Evolutionary conservation across 2,797 vertebrate species (phyloP).

Genomic region (Crocodylus rhombifer): DNA sequence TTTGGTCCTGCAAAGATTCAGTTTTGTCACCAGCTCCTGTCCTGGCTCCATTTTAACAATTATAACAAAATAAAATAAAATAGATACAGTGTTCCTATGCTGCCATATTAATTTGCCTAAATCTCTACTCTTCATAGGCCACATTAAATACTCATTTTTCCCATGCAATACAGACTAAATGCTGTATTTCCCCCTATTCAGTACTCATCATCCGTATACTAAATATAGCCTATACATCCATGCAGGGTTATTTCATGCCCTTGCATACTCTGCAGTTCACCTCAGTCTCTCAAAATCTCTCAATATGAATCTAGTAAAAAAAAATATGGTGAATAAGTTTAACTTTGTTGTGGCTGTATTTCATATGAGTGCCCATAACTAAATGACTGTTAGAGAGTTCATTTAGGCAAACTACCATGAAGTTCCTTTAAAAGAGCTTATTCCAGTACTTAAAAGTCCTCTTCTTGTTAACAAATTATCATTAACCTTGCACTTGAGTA

Average conservation of each 20-base stretch:
- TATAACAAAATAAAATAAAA: neutral
- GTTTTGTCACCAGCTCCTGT: too few relatives aligned
- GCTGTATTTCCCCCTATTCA: too few relatives aligned
- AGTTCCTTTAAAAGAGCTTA: neutral
- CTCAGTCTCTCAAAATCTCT: neutral
- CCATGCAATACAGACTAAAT: neutral
- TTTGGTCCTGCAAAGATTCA: too few relatives aligned
- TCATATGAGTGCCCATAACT: neutral
- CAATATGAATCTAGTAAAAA: neutral
- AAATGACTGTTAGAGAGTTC: neutral
- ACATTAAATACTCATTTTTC: neutral
- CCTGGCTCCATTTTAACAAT: too few relatives aligned
- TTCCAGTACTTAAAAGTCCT: neutral
- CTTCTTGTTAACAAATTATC: neutral
- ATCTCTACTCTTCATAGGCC: neutral
- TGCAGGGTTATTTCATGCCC: too few relatives aligned
- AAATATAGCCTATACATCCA: too few relatives aligned
- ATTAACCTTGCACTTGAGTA: neutral
- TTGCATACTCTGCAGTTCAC: too few relatives aligned
- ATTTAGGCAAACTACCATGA: neutral
- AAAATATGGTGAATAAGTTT: too few relatives aligned
- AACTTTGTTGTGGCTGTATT: neutral
- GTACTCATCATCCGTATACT: too few relatives aligned
- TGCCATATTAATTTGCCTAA: neutral
- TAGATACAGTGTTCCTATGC: neutral